Evolutionary conservation across 2,888 invertebrate genomes (phyloP).

Genomic region (Tiphia femorata): DNA sequence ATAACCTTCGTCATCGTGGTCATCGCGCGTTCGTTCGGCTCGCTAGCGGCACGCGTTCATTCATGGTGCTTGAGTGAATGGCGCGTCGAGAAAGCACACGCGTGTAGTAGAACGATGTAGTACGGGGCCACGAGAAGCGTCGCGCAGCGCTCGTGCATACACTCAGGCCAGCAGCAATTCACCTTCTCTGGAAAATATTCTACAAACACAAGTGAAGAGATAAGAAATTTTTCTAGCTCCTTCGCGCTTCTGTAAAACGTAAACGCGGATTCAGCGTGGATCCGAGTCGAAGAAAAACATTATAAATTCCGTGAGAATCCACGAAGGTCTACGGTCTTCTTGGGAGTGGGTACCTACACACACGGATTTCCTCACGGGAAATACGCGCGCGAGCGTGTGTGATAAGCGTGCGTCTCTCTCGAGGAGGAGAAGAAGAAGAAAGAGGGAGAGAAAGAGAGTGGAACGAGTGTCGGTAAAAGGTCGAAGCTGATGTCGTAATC

Average conservation of each 20-base stretch:
- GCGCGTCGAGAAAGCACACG: constrained; percentile 52
- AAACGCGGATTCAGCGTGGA: background rate
- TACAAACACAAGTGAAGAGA: no score
- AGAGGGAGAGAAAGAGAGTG: no score
- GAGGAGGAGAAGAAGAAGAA: no score
- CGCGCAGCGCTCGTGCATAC: background rate
- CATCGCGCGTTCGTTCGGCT: constrained; percentile 50
- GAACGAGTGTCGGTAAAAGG: background rate
- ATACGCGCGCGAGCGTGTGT: no score
- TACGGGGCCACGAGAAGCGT: no score
- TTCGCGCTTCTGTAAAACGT: background rate
- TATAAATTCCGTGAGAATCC: background rate
- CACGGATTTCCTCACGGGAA: no score
- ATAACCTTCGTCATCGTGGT: no score
- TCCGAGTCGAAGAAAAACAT: background rate
- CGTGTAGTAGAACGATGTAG: constrained; percentile 19
- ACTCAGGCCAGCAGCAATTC: background rate
- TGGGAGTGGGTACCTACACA: no score
- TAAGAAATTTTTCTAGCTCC: background rate
- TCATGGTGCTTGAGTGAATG: constrained; percentile 64
- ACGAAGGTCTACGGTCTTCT: no score
- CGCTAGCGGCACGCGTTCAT: constrained; percentile 57
- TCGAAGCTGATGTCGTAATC: background rate
- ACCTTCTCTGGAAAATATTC: constrained; percentile 1
- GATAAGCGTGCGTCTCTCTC: no score